Base-by-base conservation (phyloP, 2,888 invertebrate species). In the Plebejus anna region DNA sequence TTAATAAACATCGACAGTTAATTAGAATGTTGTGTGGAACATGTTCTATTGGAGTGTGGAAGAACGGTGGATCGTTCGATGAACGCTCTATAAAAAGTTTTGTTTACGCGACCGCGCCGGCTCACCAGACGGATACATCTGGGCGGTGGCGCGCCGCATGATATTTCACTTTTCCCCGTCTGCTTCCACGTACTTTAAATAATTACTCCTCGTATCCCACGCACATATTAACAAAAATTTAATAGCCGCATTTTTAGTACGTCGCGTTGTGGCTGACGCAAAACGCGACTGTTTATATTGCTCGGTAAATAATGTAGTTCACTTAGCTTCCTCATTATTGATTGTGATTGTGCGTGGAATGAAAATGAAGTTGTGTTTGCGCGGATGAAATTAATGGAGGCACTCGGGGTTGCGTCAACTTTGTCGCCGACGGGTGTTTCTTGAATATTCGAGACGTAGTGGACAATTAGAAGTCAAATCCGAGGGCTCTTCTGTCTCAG, bases 71-170 rank as follows among this genome's bases (percentile, higher is more conserved):
- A 81, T 80, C 77, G 85, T 82, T 86, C 89, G 90, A 90, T 78
- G 89, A 84, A 90, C 83, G 85, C 85, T 89, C 91, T 91, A 91
- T 92, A 91, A 92, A 92, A 91, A 91, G 88, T 88, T 87, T 87
- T 92, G 91, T 92, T 92, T 92, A 92, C 87, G 86, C 81, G 84
- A 83, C 82, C 82, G 84, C 88, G 87, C 79, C 76, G 88, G 87
- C 87, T 87, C 91, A 77, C 80, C 77, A 79, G 80, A 83, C 82
- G 92, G 90, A 91, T 91, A 87, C 87, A 89, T 87, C 85, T 85
- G 84, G 82, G 80, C 84, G 83, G 83, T 81, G 88, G 87, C 82
- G 81, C 57, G 76, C 38, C 72, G 75, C 70, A 51, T 76, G 42
- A 66, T 71, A 70, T 76, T 55, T 61, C 70, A 55, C 61, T 76